A percentile compares a stretch with the other conserved stretches of the same genome.
Conservation (phyloP, 2,113 vertebrate genomes). For the Puntigrus tetrazona region DNA sequence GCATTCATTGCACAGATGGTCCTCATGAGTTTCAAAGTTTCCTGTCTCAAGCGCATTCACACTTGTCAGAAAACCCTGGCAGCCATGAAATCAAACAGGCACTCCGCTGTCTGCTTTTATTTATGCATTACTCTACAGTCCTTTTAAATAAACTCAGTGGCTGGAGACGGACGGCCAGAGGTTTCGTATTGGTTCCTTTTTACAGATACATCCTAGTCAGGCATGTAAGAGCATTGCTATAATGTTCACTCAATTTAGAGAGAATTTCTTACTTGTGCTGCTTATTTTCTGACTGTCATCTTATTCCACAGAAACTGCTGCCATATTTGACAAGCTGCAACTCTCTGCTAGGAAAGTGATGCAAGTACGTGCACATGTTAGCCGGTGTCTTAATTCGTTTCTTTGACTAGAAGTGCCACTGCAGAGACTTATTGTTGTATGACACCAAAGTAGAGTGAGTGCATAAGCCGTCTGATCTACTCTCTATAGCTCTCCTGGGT, state of each 20-base stretch:
- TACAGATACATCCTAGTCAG: neutral
- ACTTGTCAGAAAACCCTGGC: slow-evolving; percentile 39
- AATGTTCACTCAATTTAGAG: neutral
- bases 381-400: too few relatives aligned
- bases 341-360: too few relatives aligned
- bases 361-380: too few relatives aligned
- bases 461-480: too few relatives aligned
- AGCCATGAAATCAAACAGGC: slow-evolving; percentile 33
- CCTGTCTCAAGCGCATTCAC: slow-evolving; percentile 31
- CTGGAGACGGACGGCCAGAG: neutral
- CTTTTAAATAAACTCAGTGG: neutral
- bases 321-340: neutral
- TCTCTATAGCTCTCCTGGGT: too few relatives aligned
- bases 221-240: neutral
- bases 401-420: too few relatives aligned
- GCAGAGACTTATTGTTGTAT: too few relatives aligned
- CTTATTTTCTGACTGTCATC: neutral
- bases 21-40: neutral
- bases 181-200: neutral
- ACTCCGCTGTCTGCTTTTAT: slow-evolving; percentile 15
- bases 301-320: neutral
- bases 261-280: neutral
- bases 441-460: too few relatives aligned
- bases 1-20: neutral
- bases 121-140: slow-evolving; percentile 7